Evolutionary conservation across 2,888 invertebrate genomes (phyloP), one percentile per base, ranked within the genome.

Genomic region (Drosophila vallismaia): DNA sequence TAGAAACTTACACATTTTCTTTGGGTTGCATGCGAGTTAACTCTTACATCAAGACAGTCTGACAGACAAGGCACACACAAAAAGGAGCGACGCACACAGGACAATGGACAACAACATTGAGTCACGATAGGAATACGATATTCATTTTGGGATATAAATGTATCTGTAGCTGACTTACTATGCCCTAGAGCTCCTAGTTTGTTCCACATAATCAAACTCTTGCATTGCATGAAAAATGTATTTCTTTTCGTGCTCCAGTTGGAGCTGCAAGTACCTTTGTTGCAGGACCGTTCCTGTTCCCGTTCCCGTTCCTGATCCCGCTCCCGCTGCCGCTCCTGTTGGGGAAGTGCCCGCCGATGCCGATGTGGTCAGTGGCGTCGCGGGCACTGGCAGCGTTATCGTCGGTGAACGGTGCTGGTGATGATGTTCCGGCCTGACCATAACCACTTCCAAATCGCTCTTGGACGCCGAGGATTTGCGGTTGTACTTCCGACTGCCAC

Each of bases 211-310:
- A 71, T 84, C 76, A 77, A 86, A 86, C 73, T 81, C 79, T 79
- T 81, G 81, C 71, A 84, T 79, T 76, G 82, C 86, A 83, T 81
- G 84, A 74, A 76, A 81, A 74, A 86, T 84, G 75, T 76, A 81
- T 79, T 81, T 84, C 74, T 79, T 81, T 75, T 86, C 81, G 81
- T 83, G 77, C 77, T 83, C 84, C 74, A 70, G 81, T 67, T 79
- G 84, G 81, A 84, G 84, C 75, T 81, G 86, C 75, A 84, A 75
- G 84, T 84, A 84, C 84, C 84, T 84, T 86, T 84, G 84, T 74
- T 84, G 84, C 57, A 86, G 81, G 56, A 83, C 82, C 48, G 86
- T 71, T 31, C 74, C 70, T 4, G 73, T 50, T 40, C 70, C 56
- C 12, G 67, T 5, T 50, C 57, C 62, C 54, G 53, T 38, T 48